phyloP scores from a whole-genome alignment of 2,113 vertebrate genomes.

The Elaphurus davidianus region DNA sequence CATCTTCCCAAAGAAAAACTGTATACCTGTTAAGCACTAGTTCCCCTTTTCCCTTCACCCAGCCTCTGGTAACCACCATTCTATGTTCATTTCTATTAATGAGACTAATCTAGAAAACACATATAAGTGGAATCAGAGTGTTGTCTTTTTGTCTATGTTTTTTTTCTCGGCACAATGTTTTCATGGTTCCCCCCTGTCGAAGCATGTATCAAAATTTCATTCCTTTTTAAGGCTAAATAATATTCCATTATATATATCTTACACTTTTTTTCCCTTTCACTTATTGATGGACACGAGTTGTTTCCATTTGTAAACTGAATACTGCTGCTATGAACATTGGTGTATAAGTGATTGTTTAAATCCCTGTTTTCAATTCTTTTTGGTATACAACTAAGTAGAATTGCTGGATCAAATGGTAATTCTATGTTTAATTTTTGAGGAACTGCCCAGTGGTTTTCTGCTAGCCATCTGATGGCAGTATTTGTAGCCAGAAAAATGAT shows the following conservation, averaged over 20 bases:
- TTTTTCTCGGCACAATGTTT: background rate
- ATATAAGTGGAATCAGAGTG: background rate
- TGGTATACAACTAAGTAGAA: background rate
- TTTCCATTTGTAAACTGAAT: background rate
- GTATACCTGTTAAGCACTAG: background rate
- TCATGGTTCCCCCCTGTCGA: background rate
- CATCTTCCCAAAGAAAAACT: background rate
- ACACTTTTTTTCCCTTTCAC: background rate
- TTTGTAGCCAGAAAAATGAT: background rate
- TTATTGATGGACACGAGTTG: background rate
- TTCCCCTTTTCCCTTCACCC: too few relatives aligned
- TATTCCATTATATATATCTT: background rate
- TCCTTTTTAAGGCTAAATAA: background rate
- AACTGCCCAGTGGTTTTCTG: background rate
- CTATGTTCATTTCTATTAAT: background rate
- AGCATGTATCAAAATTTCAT: background rate
- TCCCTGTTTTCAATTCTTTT: background rate
- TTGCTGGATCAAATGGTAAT: background rate
- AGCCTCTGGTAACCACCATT: background rate
- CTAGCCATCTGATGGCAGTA: background rate
- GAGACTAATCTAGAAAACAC: too few relatives aligned
- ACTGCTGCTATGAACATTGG: background rate
- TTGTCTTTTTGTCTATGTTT: background rate
- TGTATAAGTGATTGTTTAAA: background rate
- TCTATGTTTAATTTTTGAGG: background rate